Evolutionary conservation across 37 sponge, comb jelly and placozoan genomes (phyloP), one percentile per base, ranked within the genome.

Genomic region (Tethya wilhelma): DNA sequence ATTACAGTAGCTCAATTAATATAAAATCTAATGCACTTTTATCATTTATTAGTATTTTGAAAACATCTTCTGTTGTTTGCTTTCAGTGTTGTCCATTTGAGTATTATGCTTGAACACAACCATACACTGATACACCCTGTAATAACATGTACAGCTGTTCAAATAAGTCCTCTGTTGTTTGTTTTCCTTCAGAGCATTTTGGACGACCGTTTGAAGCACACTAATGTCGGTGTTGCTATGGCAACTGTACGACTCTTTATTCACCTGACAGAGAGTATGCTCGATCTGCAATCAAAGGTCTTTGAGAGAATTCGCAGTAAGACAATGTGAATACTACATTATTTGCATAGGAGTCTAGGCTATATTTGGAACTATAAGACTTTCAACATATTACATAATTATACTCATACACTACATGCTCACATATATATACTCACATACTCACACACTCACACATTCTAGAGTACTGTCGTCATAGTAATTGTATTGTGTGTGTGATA

Each of bases 151-250:
- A 14, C 53, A 49, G 14, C 9, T 14, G 14, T 49, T 49, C 14
- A 19, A 14, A 9, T 49, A 14, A 9, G 14, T 9, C 9, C 9
- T 49, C 9, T 9, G 14, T 9, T 49, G 9, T 49, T 49, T 49
- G 53, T 34, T 38, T 25, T 38, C n/a, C 6, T 70, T 22, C 34
- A 93, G 94, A 97, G 82, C 89, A 76, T 89, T n/a, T 76, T 97
- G 40, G 98, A 97, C 78, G 87, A 86, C 26, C 87, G 90, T 19
- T 71, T 97, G 67, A 86, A 82, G 43, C 90, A 91, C 55, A 77
- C 79, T 44, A 95, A 94, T 64, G 49, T 64, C 72, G 95, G 93
- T 23, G 95, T 97, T 11, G 93, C 94, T 17, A 58, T 97, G 83
- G 90, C 71, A 49, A 73, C 95, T 0, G 76, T 92, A 6, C 57